A percentile compares a stretch with the other conserved stretches of the same genome.
Conservation (phyloP, 2,888 invertebrate genomes). For the Leptinotarsa rubiginosa region DNA sequence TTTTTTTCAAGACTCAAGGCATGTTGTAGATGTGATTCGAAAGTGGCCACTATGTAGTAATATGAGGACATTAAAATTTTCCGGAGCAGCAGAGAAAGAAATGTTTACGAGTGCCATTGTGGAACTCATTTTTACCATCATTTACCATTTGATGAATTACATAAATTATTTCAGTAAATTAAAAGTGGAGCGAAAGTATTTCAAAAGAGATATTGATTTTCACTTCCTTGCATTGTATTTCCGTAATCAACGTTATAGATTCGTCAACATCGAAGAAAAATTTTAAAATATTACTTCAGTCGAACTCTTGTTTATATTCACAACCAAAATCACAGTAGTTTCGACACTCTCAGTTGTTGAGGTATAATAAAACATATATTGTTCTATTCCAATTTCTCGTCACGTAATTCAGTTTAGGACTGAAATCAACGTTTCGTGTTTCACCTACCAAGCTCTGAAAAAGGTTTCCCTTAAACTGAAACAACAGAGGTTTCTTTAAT, state of each 20-base stretch:
- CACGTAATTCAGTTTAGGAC: constrained; percentile 44
- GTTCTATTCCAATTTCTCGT: constrained; percentile 39
- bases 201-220: background rate
- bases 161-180: too few species aligned
- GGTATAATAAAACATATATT: constrained; percentile 24
- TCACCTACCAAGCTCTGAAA: constrained; percentile 40
- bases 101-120: too few species aligned
- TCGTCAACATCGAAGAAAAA: background rate
- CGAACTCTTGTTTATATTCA: background rate
- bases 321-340: background rate
- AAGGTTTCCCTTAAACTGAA: constrained; percentile 36
- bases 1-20: too few species aligned
- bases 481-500: constrained; percentile 36
- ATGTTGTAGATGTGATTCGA: too few species aligned
- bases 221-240: background rate
- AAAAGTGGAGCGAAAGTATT: background rate
- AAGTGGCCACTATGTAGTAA: too few species aligned
- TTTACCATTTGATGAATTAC: too few species aligned
- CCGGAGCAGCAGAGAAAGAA: too few species aligned
- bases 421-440: constrained; percentile 47
- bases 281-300: background rate
- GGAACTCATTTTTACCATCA: too few species aligned
- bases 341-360: background rate
- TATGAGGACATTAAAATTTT: too few species aligned
- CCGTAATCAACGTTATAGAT: background rate